Evolutionary conservation across 2,113 vertebrate species (phyloP).

Genomic region (Vimba vimba): DNA sequence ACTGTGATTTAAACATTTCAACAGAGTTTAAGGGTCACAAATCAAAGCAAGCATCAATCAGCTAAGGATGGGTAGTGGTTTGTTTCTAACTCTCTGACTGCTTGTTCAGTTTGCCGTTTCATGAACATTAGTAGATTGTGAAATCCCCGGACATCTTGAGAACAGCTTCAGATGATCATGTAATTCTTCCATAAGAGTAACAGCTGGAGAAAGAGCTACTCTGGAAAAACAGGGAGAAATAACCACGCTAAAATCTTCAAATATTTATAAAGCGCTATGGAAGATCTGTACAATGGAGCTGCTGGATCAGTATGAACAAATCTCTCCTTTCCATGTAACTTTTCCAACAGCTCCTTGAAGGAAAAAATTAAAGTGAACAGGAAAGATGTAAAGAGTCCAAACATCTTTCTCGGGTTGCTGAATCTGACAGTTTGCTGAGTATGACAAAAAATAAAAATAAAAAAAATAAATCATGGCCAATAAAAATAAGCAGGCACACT

Average conservation of each 20-base stretch:
- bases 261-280: slow-evolving; percentile 5
- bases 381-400: not conserved
- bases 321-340: not conserved
- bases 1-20: not conserved
- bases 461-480: not conserved
- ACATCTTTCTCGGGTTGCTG: not conserved
- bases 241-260: not conserved
- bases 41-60: slow-evolving; percentile 1
- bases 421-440: not conserved
- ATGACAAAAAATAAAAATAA: not conserved
- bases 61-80: not conserved
- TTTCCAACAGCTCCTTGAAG: not conserved
- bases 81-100: not conserved
- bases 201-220: slow-evolving; percentile 4
- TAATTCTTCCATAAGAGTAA: slow-evolving; percentile 6
- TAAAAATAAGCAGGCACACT: not conserved
- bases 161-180: slow-evolving; percentile 3
- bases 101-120: not conserved
- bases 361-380: not conserved
- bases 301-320: not conserved
- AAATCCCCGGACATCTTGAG: slow-evolving; percentile 18
- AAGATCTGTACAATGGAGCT: not conserved
- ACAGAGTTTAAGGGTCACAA: not conserved
- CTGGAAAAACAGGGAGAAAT: not conserved
- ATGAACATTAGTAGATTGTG: slow-evolving; percentile 22